phyloP scores from a whole-genome alignment of 2,797 vertebrate genomes.

The Poecile montanus region DNA sequence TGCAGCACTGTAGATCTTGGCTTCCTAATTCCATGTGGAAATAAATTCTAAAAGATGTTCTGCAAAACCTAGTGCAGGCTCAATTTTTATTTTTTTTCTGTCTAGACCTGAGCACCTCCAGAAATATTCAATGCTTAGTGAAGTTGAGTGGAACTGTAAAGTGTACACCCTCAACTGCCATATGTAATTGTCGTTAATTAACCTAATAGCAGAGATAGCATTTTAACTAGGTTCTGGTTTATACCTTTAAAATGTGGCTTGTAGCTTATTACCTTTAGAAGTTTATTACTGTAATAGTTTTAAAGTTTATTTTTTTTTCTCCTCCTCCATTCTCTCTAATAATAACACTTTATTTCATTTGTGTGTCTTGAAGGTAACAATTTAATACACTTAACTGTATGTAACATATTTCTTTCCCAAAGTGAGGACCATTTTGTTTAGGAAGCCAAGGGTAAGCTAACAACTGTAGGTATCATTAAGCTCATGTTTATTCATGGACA shows the following conservation, averaged over 20 bases:
- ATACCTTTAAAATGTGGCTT: background rate
- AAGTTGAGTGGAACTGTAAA: background rate
- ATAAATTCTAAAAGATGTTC: background rate
- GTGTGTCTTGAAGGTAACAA: background rate
- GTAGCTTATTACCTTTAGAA: background rate
- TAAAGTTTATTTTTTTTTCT: background rate
- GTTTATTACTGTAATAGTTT: background rate
- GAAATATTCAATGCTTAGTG: background rate
- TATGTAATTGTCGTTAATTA: background rate
- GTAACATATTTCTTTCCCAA: background rate
- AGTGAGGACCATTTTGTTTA: background rate
- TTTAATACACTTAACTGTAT: background rate
- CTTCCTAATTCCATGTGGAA: background rate
- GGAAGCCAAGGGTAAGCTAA: background rate
- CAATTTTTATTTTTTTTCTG: background rate
- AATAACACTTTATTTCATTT: background rate
- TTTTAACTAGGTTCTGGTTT: background rate
- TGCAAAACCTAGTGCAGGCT: background rate
- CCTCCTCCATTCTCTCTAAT: background rate
- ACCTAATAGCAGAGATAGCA: background rate
- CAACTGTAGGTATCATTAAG: constrained; percentile 6
- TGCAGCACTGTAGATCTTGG: background rate
- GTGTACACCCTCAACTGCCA: background rate
- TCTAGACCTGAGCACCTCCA: background rate
- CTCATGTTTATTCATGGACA: background rate